Evolutionary conservation across 2,797 vertebrate species (phyloP), one percentile per base, ranked within the genome.

Genomic region (Numenius phaeopus): DNA sequence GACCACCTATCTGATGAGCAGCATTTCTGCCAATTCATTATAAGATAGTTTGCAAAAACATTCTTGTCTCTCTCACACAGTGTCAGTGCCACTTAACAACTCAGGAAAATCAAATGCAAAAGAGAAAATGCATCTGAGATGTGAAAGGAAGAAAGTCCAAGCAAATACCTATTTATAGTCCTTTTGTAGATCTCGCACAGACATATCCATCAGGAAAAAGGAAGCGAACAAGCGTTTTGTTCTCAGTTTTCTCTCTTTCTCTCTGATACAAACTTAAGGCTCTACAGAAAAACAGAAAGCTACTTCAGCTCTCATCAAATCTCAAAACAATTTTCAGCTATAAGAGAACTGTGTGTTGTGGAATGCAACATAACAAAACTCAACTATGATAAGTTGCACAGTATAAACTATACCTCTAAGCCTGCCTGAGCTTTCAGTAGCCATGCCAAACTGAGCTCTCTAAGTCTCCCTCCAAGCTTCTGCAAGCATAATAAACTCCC

Each of bases 301-400:
- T 85, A 52, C 72, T 90, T 85, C 81, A 88, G 80, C 82, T 83
- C 89, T 87, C 82, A 69, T 78, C 72, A 91, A 94, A 88, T 62
- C 72, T 94, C 82, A 78, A 37, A 94, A 64, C 69, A 78, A 78
- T 75, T 91, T 93, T 46, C 69, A 92, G 49, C 81, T 61, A 9
- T 50, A 73, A 79, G 80, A 82, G 34, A 93, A 30, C 16, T 7
- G 29, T 13, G 46, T 64, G 71, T 69, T 80, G 61, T 49, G 37
- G 80, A 92, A 81, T 65, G 81, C 49, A 95, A 79, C 30, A 76
- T 47, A 78, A 85, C 75, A 90, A 94, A 94, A 75, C 39, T 23
- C 54, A 29, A 42, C 40, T 27, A 46, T 17, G 34, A 92, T 62
- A 30, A 4, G 30, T 66, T 91, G 16, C 58, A 85, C 54, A 52